Conservation (phyloP, 2,797 vertebrate genomes). For the Corythornis leucogaster region DNA sequence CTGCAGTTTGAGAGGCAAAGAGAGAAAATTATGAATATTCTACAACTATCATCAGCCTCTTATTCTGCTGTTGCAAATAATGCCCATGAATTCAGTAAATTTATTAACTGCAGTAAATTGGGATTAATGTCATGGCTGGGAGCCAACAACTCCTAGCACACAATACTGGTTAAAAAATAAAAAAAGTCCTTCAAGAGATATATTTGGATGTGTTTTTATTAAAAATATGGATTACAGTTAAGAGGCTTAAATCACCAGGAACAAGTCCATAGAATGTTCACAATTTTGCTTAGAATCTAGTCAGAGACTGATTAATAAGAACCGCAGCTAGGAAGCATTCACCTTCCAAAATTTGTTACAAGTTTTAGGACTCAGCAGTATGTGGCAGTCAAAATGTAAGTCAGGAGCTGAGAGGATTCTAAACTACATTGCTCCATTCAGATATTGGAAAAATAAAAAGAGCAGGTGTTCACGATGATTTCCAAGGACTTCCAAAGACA, state of each 20-base stretch:
- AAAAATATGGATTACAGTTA: constrained; percentile 37
- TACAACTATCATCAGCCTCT: not conserved
- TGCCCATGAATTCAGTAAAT: not conserved
- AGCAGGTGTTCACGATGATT: not conserved
- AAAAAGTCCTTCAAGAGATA: not conserved
- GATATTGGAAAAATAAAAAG: not conserved
- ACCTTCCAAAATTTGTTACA: not conserved
- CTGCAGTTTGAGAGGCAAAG: not conserved
- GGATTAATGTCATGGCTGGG: not conserved
- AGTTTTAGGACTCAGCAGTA: not conserved
- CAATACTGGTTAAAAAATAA: not conserved
- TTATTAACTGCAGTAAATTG: not conserved
- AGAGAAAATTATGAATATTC: not conserved
- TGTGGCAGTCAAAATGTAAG: not conserved
- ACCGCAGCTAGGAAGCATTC: not conserved
- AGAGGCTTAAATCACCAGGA: constrained; percentile 25
- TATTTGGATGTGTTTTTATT: not conserved
- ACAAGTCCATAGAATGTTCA: not conserved
- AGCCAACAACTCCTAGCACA: not conserved
- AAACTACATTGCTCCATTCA: not conserved
- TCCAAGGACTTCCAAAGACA: not conserved
- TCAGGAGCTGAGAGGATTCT: not conserved
- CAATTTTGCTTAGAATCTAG: not conserved
- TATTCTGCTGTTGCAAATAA: not conserved
- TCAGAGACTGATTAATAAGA: not conserved